These are phyloP conservation scores for Poeciliopsis occidentalis DNA, from an alignment of 2,113 vertebrate species.

Conservation along the genomic window DNA sequence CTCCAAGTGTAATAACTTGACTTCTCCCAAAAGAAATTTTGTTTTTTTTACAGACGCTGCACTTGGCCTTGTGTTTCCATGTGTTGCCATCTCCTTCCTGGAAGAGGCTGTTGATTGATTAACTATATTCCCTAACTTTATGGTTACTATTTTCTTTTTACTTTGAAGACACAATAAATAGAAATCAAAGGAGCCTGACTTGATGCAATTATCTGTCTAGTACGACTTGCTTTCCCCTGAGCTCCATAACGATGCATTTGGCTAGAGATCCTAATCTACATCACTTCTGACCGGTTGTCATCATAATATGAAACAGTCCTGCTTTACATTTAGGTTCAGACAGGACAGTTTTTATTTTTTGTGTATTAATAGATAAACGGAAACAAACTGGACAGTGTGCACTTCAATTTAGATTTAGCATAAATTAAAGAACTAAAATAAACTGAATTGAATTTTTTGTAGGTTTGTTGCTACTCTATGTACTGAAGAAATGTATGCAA, in stretches of 20 bases:
- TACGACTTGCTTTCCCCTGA: background rate
- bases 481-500: no score
- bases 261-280: background rate
- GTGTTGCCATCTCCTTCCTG: background rate
- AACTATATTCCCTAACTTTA: background rate
- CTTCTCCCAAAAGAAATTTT: no score
- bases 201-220: background rate
- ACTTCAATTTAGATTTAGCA: background rate
- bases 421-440: background rate
- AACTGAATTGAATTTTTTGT: no score
- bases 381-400: background rate
- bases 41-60: background rate
- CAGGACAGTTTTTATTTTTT: background rate
- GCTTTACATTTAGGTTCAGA: background rate
- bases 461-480: no score
- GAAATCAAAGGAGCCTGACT: background rate
- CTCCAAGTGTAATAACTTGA: background rate
- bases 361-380: background rate
- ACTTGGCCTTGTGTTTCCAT: background rate
- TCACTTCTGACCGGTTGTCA: background rate
- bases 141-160: background rate
- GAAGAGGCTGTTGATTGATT: background rate
- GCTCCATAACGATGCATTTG: background rate
- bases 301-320: background rate
- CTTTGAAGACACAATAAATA: background rate